These are phyloP conservation scores for Euclidia mi DNA, from an alignment of 2,888 invertebrate species.

Conservation along the genomic window DNA sequence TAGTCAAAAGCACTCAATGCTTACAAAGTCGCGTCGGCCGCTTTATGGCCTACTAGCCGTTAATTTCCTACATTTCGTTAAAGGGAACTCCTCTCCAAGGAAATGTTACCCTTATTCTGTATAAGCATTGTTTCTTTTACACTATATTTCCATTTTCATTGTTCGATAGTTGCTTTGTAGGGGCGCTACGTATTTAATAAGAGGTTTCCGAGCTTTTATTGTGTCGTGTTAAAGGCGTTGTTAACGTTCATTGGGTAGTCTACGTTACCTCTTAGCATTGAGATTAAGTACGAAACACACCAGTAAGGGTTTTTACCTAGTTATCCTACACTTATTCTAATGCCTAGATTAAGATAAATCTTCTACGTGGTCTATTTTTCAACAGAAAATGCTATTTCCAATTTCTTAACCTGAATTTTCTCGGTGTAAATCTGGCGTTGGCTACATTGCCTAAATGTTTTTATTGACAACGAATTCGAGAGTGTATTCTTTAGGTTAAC, in stretches of 20 bases:
- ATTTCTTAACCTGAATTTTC: constrained; percentile 22
- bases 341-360: constrained; percentile 28
- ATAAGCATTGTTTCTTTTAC: constrained; percentile 70
- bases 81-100: constrained; percentile 81
- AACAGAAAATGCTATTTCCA: constrained; percentile 19
- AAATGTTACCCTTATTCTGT: constrained; percentile 74
- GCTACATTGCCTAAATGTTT: constrained; percentile 33
- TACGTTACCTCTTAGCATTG: constrained; percentile 39
- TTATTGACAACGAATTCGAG: constrained; percentile 36
- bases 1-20: constrained; percentile 89
- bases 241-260: constrained; percentile 50
- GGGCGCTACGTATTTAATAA: constrained; percentile 65
- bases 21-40: constrained; percentile 85
- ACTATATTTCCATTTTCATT: constrained; percentile 68
- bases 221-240: constrained; percentile 51
- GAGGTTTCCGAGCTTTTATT: constrained; percentile 57
- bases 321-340: no score
- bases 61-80: constrained; percentile 86
- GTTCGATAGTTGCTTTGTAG: constrained; percentile 67
- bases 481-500: constrained; percentile 47
- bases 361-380: constrained; percentile 21
- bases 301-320: constrained; percentile 23
- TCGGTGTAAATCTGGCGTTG: constrained; percentile 15
- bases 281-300: constrained; percentile 41
- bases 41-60: constrained; percentile 86